Conservation (phyloP, 2,888 invertebrate species). For the Platycnemis pennipes region DNA sequence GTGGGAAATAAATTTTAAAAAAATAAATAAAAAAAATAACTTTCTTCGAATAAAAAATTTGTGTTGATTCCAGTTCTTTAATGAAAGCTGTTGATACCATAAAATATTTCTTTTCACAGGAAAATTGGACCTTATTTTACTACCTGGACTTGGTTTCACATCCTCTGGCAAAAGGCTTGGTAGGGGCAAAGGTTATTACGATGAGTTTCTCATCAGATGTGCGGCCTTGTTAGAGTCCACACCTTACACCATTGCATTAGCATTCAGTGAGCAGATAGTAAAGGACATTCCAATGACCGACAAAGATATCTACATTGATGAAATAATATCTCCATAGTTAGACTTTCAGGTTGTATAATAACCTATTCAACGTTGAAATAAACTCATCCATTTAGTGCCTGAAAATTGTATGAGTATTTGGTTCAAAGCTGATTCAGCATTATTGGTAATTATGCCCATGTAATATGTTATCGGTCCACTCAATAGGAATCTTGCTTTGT, state of each 20-base stretch:
- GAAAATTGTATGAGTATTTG: neutral
- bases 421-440: neutral
- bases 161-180: slow-evolving; percentile 87
- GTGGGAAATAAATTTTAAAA: neutral
- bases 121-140: slow-evolving; percentile 92
- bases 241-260: slow-evolving; percentile 83
- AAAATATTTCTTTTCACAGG: slow-evolving; percentile 80
- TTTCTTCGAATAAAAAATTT: neutral
- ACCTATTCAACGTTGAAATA: neutral
- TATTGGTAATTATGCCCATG: neutral
- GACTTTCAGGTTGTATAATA: neutral
- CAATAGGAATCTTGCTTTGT: neutral
- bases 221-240: slow-evolving; percentile 72
- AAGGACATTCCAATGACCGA: slow-evolving; percentile 87
- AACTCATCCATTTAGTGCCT: neutral
- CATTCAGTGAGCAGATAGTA: slow-evolving; percentile 91
- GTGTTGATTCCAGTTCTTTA: neutral
- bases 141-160: slow-evolving; percentile 96
- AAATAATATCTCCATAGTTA: slow-evolving; percentile 80
- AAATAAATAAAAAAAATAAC: neutral
- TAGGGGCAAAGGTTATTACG: slow-evolving; percentile 97
- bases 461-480: neutral
- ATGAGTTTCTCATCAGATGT: slow-evolving; percentile 85
- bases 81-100: slow-evolving; percentile 63
- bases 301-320: slow-evolving; percentile 87